These are phyloP conservation scores for Peucedramus taeniatus DNA, from an alignment of 2,113 vertebrate genomes.

Conservation along the genomic window DNA sequence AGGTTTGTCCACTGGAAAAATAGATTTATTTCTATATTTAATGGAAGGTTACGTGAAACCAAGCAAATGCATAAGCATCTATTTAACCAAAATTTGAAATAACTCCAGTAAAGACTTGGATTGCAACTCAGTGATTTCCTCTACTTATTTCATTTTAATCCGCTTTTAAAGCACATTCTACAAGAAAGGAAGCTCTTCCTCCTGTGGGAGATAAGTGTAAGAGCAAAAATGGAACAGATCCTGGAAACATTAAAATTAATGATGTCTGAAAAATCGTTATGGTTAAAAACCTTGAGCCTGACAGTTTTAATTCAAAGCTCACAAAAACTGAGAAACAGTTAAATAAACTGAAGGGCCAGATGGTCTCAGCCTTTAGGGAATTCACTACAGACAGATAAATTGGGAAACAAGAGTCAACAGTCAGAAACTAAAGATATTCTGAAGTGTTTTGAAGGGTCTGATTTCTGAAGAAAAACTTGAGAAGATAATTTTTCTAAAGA, in stretches of 20 bases:
- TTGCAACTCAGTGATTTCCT: not conserved
- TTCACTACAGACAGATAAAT: conserved; percentile 34
- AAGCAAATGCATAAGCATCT: not conserved
- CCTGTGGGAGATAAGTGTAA: conserved; percentile 18
- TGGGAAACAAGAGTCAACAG: conserved; percentile 33
- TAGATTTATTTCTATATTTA: not conserved
- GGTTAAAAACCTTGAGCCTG: conserved; percentile 24
- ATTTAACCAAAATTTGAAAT: not conserved
- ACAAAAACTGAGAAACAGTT: conserved; percentile 45
- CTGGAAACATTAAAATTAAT: conserved; percentile 59
- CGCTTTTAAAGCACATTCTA: not conserved
- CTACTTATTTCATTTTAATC: not conserved
- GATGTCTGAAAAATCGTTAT: conserved; percentile 52
- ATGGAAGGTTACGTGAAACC: not conserved
- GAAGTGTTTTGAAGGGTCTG: conserved; percentile 24
- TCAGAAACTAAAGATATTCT: conserved; percentile 34
- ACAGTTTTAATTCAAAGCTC: conserved; percentile 44
- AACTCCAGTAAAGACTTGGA: not conserved
- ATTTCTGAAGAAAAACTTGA: not conserved
- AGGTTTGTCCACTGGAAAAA: not conserved
- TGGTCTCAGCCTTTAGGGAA: conserved; percentile 52
- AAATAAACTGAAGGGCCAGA: conserved; percentile 60
- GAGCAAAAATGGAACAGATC: conserved; percentile 40
- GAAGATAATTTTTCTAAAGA: not conserved
- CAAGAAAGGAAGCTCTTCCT: conserved; percentile 6